Evolutionary conservation across 64 coral and sea anemone species (phyloP).

Genomic region (Platygyra sinensis): DNA sequence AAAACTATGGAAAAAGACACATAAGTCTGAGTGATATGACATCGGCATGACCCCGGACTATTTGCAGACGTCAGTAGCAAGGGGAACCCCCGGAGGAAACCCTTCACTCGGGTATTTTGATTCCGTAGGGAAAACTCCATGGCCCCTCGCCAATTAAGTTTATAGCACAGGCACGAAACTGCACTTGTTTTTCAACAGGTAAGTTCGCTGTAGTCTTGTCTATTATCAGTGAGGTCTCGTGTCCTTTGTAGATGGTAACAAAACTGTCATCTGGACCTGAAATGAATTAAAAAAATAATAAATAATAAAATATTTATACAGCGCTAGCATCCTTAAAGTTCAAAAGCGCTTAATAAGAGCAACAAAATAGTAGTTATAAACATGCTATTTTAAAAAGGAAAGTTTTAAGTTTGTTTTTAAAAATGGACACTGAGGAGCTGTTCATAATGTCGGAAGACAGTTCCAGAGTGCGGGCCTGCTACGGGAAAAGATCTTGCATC

Average conservation of each 20-base stretch:
- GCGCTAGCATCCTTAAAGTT: too few species aligned
- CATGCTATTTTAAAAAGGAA: too few species aligned
- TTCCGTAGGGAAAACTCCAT: constrained; percentile 85
- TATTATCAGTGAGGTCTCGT: constrained; percentile 38
- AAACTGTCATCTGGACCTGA: constrained; percentile 83
- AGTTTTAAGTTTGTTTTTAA: too few species aligned
- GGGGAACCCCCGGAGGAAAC: too few species aligned
- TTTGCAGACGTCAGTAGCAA: neutral
- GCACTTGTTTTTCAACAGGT: constrained; percentile 65
- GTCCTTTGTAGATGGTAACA: constrained; percentile 79
- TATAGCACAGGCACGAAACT: constrained; percentile 89
- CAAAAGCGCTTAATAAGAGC: too few species aligned
- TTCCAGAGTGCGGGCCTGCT: too few species aligned
- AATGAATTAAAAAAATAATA: neutral
- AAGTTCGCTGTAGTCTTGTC: constrained; percentile 35
- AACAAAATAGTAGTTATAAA: too few species aligned
- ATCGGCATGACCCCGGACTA: neutral
- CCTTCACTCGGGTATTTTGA: constrained; percentile 72
- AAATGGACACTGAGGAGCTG: too few species aligned
- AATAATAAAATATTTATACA: too few species aligned
- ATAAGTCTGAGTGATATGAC: neutral
- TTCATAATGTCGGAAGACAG: too few species aligned
- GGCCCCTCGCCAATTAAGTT: constrained; percentile 76
- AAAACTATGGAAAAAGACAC: too few species aligned
- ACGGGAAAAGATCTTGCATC: too few species aligned